Percentiles rank a stretch among this genome's conserved stretches.
Conservation (phyloP, 2,113 vertebrate species). For the Petroica traversi region DNA sequence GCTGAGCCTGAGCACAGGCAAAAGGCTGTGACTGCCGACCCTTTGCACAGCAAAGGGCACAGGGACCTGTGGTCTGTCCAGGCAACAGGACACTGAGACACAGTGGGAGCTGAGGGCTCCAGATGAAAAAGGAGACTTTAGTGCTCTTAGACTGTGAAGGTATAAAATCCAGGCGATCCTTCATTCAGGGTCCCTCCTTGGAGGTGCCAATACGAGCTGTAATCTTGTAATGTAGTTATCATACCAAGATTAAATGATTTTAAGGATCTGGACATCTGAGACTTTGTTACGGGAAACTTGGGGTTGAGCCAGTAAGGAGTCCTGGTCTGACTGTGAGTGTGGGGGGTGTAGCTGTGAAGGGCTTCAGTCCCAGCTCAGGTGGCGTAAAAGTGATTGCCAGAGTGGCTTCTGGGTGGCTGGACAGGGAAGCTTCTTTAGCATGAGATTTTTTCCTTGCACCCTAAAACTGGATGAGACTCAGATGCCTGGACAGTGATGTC, state of each 20-base stretch:
- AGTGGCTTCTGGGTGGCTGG: background rate
- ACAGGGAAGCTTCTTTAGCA: background rate
- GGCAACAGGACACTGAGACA: accelerated
- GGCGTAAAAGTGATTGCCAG: background rate
- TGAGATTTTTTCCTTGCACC: background rate
- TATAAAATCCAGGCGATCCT: background rate
- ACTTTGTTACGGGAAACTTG: background rate
- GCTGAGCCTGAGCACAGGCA: accelerated
- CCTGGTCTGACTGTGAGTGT: background rate
- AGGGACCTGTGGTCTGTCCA: background rate
- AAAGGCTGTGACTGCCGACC: accelerated
- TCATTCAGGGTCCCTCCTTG: background rate
- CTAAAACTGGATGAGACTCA: background rate
- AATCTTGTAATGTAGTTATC: background rate
- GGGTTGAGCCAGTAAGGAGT: accelerated
- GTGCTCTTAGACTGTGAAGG: accelerated
- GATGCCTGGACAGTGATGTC: background rate
- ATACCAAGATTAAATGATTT: background rate
- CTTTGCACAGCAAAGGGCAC: background rate
- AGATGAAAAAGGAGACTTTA: background rate
- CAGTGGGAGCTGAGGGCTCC: accelerated
- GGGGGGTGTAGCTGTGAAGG: background rate
- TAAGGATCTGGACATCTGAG: background rate
- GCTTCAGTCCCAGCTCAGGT: background rate
- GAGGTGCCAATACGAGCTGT: background rate